Conservation (phyloP, 1,140 invertebrate species). For the Thalassaphorura encarpata region DNA sequence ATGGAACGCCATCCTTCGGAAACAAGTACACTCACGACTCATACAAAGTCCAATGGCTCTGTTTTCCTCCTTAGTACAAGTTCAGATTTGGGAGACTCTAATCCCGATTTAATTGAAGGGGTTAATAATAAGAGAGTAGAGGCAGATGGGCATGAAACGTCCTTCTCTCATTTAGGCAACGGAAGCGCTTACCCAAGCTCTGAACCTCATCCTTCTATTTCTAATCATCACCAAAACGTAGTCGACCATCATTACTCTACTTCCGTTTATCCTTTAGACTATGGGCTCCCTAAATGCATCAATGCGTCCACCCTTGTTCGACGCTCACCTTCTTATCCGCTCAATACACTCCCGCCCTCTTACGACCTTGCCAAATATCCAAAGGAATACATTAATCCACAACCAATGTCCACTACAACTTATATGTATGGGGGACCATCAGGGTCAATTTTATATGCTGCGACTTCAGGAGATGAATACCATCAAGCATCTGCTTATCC, state of each 20-base stretch:
- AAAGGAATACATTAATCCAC: constrained; percentile 30
- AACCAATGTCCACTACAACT: neutral
- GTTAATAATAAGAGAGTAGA: constrained; percentile 28
- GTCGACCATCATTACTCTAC: constrained; percentile 17
- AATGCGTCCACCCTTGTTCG: constrained; percentile 40
- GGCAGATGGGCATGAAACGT: constrained; percentile 25
- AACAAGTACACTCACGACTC: constrained; percentile 27
- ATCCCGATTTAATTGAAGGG: constrained; percentile 32
- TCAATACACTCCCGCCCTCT: constrained; percentile 18
- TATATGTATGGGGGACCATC: neutral
- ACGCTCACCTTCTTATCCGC: constrained; percentile 35
- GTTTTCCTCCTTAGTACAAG: constrained; percentile 31
- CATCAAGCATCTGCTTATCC: constrained; percentile 37
- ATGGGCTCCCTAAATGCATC: constrained; percentile 58
- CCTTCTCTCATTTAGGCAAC: constrained; percentile 41
- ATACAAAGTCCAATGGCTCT: constrained; percentile 31
- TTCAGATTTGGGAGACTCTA: constrained; percentile 30
- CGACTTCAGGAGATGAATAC: neutral
- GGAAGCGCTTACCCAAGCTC: constrained; percentile 36
- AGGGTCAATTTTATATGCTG: neutral
- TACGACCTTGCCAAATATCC: constrained; percentile 32
- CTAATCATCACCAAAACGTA: neutral
- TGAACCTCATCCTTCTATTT: constrained; percentile 18
- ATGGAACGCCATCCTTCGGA: constrained; percentile 28
- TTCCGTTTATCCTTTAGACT: constrained; percentile 61